Base-by-base conservation (phyloP, 2,888 invertebrate genomes). In the Erannis defoliaria region DNA sequence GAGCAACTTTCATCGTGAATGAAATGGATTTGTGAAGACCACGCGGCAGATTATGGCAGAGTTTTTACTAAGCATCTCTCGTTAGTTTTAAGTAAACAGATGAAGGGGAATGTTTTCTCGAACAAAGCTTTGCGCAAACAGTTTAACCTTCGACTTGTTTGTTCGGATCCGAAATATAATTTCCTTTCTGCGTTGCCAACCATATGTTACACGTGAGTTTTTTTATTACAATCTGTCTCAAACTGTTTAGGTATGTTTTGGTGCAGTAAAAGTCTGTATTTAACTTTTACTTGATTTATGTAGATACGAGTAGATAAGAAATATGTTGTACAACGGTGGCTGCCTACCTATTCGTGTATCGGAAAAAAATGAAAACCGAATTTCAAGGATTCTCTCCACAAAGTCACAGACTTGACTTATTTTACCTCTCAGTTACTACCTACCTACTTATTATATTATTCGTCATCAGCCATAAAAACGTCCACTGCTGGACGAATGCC, bases 101-200 rank as follows among this genome's bases (percentile, higher is more conserved):
- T 49, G 63, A 26, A 9, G 18, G 38, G 54, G 55, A 53, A 55
- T 68, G 62, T 70, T 71, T 64, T 62, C 58, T 59, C 40, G 31
- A 12, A 35, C n/a, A 43, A 46, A 55, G 40, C 57, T 61, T 9
- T 50, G n/a, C 53, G 49, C 60, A 68, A 68, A 64, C 64, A 68
- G 26, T 62, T 54, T 49, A 62, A 61, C 70, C 70, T 68, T 70
- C 66, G 38, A 40, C 64, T 62, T 70, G 68, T 70, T 70, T 70
- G 59, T 66, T 45, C 37, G 29, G 49, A 35, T 45, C 37, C 21
- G 33, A 55, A 49, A 60, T 48, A 55, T 29, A 0, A 21, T 19
- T 43, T 50, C 21, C 19, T 35, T 46, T 42, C n/a, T 54, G 18
- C 21, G 38, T 23, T 45, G 35, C 37, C 26, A 16, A 48, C 51